A percentile compares a stretch with the other conserved stretches of the same genome.
Conservation (phyloP, 2,797 vertebrate species). For the Muscicapa striata region DNA sequence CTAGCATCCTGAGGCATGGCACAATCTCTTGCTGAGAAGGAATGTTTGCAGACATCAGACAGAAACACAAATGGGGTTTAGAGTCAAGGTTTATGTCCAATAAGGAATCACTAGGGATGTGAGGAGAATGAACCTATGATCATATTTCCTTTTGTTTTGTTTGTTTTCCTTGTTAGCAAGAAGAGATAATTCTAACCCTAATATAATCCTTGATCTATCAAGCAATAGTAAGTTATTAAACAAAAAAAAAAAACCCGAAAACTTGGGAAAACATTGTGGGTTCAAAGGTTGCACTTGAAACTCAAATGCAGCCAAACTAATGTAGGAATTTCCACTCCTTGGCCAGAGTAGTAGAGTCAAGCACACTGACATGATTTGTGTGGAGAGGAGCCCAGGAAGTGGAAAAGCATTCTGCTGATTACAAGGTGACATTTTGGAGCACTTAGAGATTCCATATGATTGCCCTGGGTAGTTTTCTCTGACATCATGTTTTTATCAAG, state of each 20-base stretch:
- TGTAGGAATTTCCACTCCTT: background rate
- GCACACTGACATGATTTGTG: background rate
- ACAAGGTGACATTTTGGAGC: background rate
- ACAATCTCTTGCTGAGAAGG: background rate
- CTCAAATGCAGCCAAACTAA: background rate
- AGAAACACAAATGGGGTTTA: background rate
- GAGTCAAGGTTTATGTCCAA: background rate
- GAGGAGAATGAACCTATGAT: background rate
- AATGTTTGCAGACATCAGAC: background rate
- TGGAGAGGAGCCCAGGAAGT: background rate
- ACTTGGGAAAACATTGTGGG: background rate
- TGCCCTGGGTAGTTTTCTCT: constrained; percentile 18
- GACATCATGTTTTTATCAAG: background rate
- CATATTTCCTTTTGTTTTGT: background rate
- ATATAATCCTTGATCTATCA: background rate
- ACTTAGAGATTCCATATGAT: background rate
- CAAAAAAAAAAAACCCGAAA: fast-evolving
- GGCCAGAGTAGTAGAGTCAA: background rate
- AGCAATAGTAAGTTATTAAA: background rate
- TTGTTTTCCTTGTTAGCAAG: background rate
- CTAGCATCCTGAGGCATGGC: background rate
- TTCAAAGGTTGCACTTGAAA: background rate
- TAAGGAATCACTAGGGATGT: background rate
- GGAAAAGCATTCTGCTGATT: background rate
- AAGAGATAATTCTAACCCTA: background rate